These are phyloP conservation scores for Polydrusus cervinus DNA, from an alignment of 2,888 invertebrate genomes.

Conservation along the genomic window DNA sequence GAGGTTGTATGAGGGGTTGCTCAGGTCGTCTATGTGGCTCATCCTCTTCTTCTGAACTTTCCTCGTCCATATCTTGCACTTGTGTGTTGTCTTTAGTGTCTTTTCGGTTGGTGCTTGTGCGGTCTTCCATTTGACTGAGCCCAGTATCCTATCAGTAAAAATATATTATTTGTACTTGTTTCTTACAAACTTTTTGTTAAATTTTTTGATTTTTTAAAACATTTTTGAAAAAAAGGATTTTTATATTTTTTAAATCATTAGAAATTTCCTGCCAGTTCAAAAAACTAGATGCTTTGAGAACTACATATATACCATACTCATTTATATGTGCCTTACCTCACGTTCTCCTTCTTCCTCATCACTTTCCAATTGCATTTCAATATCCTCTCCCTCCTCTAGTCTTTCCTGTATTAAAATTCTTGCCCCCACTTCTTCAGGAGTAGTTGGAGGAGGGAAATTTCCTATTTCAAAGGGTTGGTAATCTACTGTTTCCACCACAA, in stretches of 20 bases:
- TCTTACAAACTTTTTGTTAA: too few relatives aligned
- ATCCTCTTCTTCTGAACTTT: conserved; percentile 83
- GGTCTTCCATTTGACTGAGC: conserved; percentile 81
- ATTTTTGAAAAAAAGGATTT: too few relatives aligned
- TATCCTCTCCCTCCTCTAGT: conserved; percentile 86
- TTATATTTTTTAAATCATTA: too few relatives aligned
- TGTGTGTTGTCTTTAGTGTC: conserved; percentile 70
- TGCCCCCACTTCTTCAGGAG: conserved; percentile 95
- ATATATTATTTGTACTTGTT: neutral
- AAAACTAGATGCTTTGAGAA: too few relatives aligned
- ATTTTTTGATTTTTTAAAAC: too few relatives aligned
- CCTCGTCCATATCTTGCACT: conserved; percentile 94
- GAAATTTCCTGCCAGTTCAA: too few relatives aligned
- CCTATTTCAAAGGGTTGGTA: conserved; percentile 97
- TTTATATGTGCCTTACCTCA: conserved; percentile 44
- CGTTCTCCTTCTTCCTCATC: conserved; percentile 76
- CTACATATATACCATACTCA: too few relatives aligned
- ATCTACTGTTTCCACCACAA: conserved; percentile 99
- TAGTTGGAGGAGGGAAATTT: conserved; percentile 97
- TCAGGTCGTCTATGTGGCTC: conserved; percentile 66
- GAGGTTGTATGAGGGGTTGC: conserved; percentile 74
- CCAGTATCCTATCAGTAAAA: conserved; percentile 69
- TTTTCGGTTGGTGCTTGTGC: conserved; percentile 72
- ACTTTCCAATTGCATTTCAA: conserved; percentile 93
- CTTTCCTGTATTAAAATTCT: conserved; percentile 92